Percentiles rank a stretch among this genome's conserved stretches.
phyloP scores from a whole-genome alignment of 2,888 invertebrate genomes.

The Meliscaeva auricollis region DNA sequence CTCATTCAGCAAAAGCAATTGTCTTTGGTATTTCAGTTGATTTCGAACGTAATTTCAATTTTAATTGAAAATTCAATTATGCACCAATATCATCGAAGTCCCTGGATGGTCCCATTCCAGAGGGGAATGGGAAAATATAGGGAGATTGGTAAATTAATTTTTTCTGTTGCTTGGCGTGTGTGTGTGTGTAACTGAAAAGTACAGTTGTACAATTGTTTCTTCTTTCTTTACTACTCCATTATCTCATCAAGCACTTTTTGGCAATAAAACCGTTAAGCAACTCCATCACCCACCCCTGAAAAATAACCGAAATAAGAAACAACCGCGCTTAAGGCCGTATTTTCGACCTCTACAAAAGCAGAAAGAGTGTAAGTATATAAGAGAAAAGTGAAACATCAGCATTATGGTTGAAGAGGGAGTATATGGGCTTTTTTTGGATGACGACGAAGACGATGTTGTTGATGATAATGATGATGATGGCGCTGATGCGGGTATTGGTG shows the following conservation, averaged over 20 bases:
- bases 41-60: conserved; percentile 64
- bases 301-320: conserved; percentile 41
- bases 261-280: conserved; percentile 67
- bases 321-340: conserved; percentile 53
- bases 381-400: conserved; percentile 71
- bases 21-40: conserved; percentile 65
- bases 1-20: conserved; percentile 44
- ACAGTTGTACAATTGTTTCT: conserved; percentile 20
- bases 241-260: conserved; percentile 31
- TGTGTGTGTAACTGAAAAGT: conserved; percentile 21
- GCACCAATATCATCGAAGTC: conserved; percentile 44
- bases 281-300: conserved; percentile 22
- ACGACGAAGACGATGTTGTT: conserved; percentile 39
- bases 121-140: not conserved
- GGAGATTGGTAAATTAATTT: conserved; percentile 40
- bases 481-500: conserved; percentile 13
- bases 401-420: conserved; percentile 28
- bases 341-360: not conserved
- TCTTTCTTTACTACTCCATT: not conserved
- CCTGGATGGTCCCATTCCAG: not conserved
- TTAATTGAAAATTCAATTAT: conserved; percentile 75
- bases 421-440: conserved; percentile 18
- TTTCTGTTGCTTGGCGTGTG: not conserved
- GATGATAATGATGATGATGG: conserved; percentile 18
- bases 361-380: not conserved